Base-by-base conservation (phyloP, 2,797 vertebrate species). In the Gephyroberyx darwinii region DNA sequence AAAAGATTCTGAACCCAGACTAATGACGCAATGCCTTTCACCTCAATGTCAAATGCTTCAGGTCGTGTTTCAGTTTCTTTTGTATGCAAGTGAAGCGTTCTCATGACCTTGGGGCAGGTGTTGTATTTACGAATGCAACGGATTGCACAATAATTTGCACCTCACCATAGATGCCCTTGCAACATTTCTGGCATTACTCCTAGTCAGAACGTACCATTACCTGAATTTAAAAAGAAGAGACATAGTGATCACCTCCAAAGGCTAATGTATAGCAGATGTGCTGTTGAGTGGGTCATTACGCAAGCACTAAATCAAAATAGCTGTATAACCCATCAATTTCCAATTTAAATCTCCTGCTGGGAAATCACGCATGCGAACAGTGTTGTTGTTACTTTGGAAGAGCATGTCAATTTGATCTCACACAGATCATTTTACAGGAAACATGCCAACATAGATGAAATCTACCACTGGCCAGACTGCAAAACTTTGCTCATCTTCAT, bases 401-500 rank as follows among this genome's bases (percentile, higher is more conserved):
- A 74, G 51, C 70, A 19, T 67, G 61, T 83, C 69, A 63, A 51
- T 80, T 70, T 77, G 19, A 74, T 78, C 52, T 70, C 58, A 26
- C 31, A 17, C 33, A 31, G 10, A 5, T 20, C 9, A 41, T 77
- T n/a, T 55, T 62, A 26, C 10, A n/a, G 73, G 75, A 70, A 48
- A 51, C n/a, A 37, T 70, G 73, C 69, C 72, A 74, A 53, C 51
- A 16, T 52, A 33, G 12, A 71, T 84, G 68, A 62, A 74, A 56
- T 66, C 70, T 60, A 77, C 45, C 5, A 19, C 60, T 17, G 64
- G 37, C 39, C 59, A 43, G 52, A 68, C 75, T 77, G 56, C 69
- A 81, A 75, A 64, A 77, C 60, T 14, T 52, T 31, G 1, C 71
- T 82, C 68, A 71, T 86, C 76, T 65, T 72, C 72, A 10, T 35